Evolutionary conservation across 92 coral and sea anemone genomes (phyloP).

Genomic region (Micromussa lordhowensis): DNA sequence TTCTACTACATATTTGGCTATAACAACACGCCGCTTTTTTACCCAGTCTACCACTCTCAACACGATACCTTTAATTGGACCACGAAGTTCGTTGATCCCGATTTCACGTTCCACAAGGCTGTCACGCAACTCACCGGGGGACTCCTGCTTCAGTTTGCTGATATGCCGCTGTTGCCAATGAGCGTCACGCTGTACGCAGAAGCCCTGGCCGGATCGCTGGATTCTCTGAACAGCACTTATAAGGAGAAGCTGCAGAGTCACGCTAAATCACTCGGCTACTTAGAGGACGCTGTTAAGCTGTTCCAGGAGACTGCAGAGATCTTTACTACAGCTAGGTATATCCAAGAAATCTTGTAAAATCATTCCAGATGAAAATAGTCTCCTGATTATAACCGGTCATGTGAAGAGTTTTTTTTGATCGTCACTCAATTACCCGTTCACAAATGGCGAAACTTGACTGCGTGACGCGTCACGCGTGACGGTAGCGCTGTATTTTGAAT

Average conservation of each 20-base stretch:
- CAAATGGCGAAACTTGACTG: not conserved
- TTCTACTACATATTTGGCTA: slow-evolving; percentile 65
- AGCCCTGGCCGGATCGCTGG: slow-evolving; percentile 65
- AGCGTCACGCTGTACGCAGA: slow-evolving; percentile 55
- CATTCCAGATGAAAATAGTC: not conserved
- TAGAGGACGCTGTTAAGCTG: slow-evolving; percentile 44
- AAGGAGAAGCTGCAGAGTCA: slow-evolving; percentile 18
- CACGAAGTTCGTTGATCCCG: slow-evolving; percentile 81
- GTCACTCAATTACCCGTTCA: not conserved
- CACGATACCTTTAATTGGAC: slow-evolving; percentile 92
- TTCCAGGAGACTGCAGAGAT: slow-evolving; percentile 33
- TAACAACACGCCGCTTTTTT: slow-evolving; percentile 56
- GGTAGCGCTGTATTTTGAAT: not conserved
- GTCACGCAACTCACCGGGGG: slow-evolving; percentile 72
- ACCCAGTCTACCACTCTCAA: slow-evolving; percentile 95
- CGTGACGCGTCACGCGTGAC: not conserved
- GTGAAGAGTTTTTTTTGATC: not conserved
- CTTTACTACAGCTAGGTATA: slow-evolving; percentile 36
- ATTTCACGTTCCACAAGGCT: slow-evolving; percentile 77
- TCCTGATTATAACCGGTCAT: too few relatives aligned
- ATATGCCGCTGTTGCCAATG: slow-evolving; percentile 78
- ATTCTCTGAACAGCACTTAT: slow-evolving; percentile 27
- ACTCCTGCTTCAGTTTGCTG: slow-evolving; percentile 72
- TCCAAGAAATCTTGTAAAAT: not conserved
- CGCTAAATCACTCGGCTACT: slow-evolving; percentile 17